phyloP scores from a whole-genome alignment of 37 sponge, comb jelly and placozoan species.

The Agelas oroides region DNA sequence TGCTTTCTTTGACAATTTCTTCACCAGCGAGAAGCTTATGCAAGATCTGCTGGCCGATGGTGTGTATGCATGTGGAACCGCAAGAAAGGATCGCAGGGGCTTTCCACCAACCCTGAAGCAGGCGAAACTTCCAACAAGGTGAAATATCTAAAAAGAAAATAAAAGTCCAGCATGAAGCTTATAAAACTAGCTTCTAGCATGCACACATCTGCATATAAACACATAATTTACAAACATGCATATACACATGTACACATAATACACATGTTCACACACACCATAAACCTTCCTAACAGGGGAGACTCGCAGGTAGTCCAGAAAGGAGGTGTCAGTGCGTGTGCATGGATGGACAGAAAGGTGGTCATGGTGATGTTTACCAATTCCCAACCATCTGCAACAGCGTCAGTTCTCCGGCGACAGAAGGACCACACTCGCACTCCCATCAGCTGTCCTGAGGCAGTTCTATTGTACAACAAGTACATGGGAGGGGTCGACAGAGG shows the following conservation, averaged over 20 bases:
- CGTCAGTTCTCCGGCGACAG: background rate
- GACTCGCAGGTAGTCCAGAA: conserved; percentile 12
- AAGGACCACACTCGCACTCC: background rate
- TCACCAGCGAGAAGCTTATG: conserved; percentile 9
- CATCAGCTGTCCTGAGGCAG: background rate
- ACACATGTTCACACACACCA: conserved; percentile 4
- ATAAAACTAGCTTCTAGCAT: no score
- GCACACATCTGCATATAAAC: no score
- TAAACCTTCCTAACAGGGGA: no score
- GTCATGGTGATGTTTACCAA: conserved; percentile 6
- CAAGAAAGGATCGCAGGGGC: conserved; percentile 9
- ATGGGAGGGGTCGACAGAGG: conserved; percentile 12
- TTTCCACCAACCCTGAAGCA: background rate
- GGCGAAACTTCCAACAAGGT: background rate
- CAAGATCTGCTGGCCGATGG: conserved; percentile 17
- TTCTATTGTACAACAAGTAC: conserved; percentile 1
- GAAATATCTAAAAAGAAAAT: background rate
- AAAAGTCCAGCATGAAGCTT: no score
- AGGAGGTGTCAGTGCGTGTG: background rate
- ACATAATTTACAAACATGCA: no score
- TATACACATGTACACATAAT: background rate
- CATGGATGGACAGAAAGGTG: conserved; percentile 16
- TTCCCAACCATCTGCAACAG: background rate
- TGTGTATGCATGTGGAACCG: conserved; percentile 20
- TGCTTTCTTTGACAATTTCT: conserved; percentile 37